Conservation (phyloP, 1,140 invertebrate genomes). For the Choristoneura fumiferana region DNA sequence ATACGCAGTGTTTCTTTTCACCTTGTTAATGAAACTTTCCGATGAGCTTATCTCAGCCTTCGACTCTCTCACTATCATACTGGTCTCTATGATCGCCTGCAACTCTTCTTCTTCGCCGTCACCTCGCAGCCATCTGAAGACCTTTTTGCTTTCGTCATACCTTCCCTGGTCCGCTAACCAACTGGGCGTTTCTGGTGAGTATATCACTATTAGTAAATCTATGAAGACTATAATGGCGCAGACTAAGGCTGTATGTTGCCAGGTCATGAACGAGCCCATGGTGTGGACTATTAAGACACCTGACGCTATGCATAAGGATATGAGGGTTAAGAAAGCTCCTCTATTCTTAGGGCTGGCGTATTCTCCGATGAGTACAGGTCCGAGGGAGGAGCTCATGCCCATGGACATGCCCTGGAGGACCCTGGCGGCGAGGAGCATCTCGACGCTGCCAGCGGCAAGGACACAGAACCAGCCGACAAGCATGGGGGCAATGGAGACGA, state of each 20-base stretch:
- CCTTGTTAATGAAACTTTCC: constrained; percentile 28
- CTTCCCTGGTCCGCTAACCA: constrained; percentile 41
- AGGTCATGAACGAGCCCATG: constrained; percentile 36
- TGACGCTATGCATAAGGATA: constrained; percentile 36
- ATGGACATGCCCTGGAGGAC: constrained; percentile 42
- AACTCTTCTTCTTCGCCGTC: constrained; percentile 44
- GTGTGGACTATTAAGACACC: constrained; percentile 41
- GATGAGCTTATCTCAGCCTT: constrained; percentile 28
- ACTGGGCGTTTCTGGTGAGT: constrained; percentile 45
- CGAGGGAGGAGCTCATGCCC: constrained; percentile 39
- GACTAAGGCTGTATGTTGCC: constrained; percentile 36
- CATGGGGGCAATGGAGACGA: constrained; percentile 32
- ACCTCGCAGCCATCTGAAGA: constrained; percentile 45
- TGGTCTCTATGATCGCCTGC: constrained; percentile 38
- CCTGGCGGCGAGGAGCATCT: constrained; percentile 33
- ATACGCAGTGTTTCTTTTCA: constrained; percentile 29
- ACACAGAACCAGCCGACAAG: constrained; percentile 40
- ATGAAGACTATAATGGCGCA: constrained; percentile 34
- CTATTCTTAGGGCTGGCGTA: constrained; percentile 44
- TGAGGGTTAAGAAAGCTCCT: constrained; percentile 42
- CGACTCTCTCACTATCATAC: constrained; percentile 29
- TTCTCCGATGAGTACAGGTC: constrained; percentile 44
- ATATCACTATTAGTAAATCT: constrained; percentile 35
- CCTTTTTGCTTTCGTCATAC: constrained; percentile 36
- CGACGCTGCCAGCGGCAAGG: constrained; percentile 29